Percentiles rank a stretch among this genome's conserved stretches.
Evolutionary conservation across 2,888 invertebrate genomes (phyloP).

Genomic region (Megaustenia siamemsis): DNA sequence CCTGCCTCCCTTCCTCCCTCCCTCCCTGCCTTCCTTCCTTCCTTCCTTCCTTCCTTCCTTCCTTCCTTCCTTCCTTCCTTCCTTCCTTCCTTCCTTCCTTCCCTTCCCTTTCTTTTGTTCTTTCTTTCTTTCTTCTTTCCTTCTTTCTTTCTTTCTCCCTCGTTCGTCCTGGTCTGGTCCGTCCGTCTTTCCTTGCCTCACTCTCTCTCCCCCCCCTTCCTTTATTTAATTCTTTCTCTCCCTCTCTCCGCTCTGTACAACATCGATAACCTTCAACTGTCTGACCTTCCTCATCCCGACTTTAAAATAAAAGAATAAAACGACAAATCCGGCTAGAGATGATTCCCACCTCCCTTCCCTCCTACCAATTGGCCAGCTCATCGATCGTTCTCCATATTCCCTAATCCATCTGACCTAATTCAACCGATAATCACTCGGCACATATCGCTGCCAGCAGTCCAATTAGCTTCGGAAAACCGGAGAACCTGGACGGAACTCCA

Average conservation of each 20-base stretch:
- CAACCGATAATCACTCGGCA: too few species aligned
- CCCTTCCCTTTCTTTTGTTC: neutral
- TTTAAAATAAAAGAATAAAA: neutral
- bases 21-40: neutral
- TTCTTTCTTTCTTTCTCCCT: conserved; percentile 10
- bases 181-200: neutral
- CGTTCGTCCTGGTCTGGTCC: neutral
- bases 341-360: neutral
- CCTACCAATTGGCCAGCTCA: neutral
- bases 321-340: too few species aligned
- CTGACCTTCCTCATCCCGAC: neutral
- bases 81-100: neutral
- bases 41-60: neutral
- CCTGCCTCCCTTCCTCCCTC: neutral
- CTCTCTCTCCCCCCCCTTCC: neutral
- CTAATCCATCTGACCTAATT: neutral
- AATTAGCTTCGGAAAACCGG: too few species aligned
- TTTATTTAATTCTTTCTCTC: neutral
- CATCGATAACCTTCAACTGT: too few species aligned
- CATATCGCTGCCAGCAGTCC: too few species aligned
- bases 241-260: neutral
- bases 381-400: neutral
- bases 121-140: conserved; percentile 9
- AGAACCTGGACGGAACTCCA: too few species aligned
- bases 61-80: neutral